Base-by-base conservation (phyloP, 2,797 vertebrate genomes). In the Tachyglossus aculeatus region DNA sequence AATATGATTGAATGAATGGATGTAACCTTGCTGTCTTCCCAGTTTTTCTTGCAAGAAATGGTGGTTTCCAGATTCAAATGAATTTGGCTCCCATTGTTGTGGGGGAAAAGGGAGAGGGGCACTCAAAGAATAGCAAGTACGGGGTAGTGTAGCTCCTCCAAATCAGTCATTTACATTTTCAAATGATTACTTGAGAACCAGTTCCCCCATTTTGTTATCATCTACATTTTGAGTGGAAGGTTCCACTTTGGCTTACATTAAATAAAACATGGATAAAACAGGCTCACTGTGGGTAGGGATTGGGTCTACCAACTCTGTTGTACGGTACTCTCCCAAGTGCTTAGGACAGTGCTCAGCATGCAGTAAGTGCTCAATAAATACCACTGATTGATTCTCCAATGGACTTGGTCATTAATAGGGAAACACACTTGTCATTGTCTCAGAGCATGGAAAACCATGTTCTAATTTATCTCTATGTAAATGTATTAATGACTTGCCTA, bases 371-470 rank as follows among this genome's bases (percentile, higher is more conserved):
- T n/a, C n/a, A n/a, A n/a, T n/a, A n/a, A n/a, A n/a, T n/a, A n/a
- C n/a, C n/a, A n/a, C n/a, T n/a, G n/a, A n/a, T n/a, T n/a, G n/a
- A n/a, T n/a, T n/a, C n/a, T n/a, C n/a, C n/a, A n/a, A n/a, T n/a
- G n/a, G n/a, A n/a, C n/a, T n/a, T n/a, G n/a, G n/a, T n/a, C n/a
- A n/a, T n/a, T n/a, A 60, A 60, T 60, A 19, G 59, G 6, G 5
- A 36, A 60, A 55, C 25, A 37, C 1, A 67, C 18, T 50, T 63
- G 32, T 38, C 56, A 38, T 29, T 62, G 59, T 18, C 22, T 52
- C 53, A 71, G 16, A 58, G 4, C 51, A 41, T 37, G 44, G 16
- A 60, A 39, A 74, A 74, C 8, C 21, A n/a, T 7, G 50, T 71
- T 51, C 27, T 58, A 50, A 55, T 58, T 66, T 6, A 48, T 38